A percentile compares a stretch with the other conserved stretches of the same genome.
These are phyloP conservation scores for Rhamnusium bicolor DNA, from an alignment of 2,888 invertebrate genomes.

Conservation along the genomic window DNA sequence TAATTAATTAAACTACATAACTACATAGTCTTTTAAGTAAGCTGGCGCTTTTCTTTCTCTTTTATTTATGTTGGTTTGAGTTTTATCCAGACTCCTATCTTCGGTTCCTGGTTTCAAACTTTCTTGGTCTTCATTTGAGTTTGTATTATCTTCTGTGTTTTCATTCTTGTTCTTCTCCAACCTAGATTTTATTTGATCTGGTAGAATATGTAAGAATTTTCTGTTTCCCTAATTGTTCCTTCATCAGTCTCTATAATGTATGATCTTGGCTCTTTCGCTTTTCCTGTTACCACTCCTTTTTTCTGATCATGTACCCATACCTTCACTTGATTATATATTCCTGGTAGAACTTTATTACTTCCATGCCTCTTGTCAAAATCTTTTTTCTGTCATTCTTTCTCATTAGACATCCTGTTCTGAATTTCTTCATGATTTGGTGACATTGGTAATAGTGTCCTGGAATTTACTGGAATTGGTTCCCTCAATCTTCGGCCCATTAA, in stretches of 20 bases:
- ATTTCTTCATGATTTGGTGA: not conserved
- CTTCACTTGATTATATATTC: not conserved
- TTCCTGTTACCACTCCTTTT: not conserved
- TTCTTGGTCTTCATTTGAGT: not conserved
- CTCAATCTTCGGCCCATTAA: not conserved
- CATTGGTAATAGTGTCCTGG: not conserved
- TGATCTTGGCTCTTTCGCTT: conserved; percentile 16
- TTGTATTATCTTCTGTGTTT: not conserved
- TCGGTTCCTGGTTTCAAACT: not conserved
- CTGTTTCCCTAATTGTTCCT: not conserved
- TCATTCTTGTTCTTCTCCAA: not conserved
- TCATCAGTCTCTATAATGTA: not conserved
- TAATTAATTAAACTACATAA: not conserved
- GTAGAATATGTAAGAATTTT: too few relatives aligned
- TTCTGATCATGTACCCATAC: not conserved
- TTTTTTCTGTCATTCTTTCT: not conserved
- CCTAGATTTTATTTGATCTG: too few relatives aligned
- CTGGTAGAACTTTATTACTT: not conserved
- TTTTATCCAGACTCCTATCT: not conserved
- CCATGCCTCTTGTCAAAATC: not conserved
- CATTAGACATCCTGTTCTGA: not conserved
- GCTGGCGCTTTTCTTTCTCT: not conserved
- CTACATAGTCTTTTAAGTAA: not conserved
- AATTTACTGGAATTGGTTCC: not conserved
- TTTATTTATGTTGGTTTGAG: not conserved